Evolutionary conservation across 2,888 invertebrate genomes (phyloP).

Genomic region (Athalia cordata): DNA sequence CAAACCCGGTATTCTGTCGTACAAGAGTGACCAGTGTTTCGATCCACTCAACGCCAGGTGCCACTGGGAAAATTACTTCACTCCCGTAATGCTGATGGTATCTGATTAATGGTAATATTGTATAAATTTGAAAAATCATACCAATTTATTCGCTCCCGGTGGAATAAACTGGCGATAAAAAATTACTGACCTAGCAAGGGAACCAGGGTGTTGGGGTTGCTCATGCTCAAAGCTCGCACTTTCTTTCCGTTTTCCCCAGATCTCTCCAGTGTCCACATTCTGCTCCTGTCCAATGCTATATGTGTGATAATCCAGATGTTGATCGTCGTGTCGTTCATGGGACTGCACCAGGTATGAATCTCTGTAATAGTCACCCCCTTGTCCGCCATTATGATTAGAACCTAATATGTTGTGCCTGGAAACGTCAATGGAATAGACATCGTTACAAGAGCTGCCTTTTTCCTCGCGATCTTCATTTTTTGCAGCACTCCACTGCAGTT

Average conservation of each 20-base stretch:
- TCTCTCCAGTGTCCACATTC: constrained; percentile 71
- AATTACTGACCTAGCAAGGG: constrained; percentile 68
- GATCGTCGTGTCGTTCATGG: constrained; percentile 68
- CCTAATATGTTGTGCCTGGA: constrained; percentile 64
- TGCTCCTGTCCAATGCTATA: constrained; percentile 71
- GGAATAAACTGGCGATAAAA: constrained; percentile 13
- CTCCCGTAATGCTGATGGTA: constrained; percentile 67
- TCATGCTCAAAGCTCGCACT: constrained; percentile 79
- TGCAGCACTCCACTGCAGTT: constrained; percentile 63
- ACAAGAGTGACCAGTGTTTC: constrained; percentile 88
- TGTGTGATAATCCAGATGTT: constrained; percentile 63
- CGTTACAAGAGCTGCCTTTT: constrained; percentile 65
- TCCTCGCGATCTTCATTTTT: constrained; percentile 54
- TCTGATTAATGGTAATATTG: background rate
- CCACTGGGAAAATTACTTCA: constrained; percentile 69
- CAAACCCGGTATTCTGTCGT: constrained; percentile 96
- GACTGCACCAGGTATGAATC: constrained; percentile 65
- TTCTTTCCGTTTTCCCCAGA: constrained; percentile 75
- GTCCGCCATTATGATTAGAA: constrained; percentile 66
- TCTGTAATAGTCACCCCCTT: constrained; percentile 68
- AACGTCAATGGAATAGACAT: constrained; percentile 67
- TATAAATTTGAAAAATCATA: too few species aligned
- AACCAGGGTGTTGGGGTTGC: constrained; percentile 74
- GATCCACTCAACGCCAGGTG: constrained; percentile 74
- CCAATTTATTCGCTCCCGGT: background rate